These are phyloP conservation scores for Sweltsa coloradensis DNA, from an alignment of 1,140 invertebrate species.

Conservation along the genomic window DNA sequence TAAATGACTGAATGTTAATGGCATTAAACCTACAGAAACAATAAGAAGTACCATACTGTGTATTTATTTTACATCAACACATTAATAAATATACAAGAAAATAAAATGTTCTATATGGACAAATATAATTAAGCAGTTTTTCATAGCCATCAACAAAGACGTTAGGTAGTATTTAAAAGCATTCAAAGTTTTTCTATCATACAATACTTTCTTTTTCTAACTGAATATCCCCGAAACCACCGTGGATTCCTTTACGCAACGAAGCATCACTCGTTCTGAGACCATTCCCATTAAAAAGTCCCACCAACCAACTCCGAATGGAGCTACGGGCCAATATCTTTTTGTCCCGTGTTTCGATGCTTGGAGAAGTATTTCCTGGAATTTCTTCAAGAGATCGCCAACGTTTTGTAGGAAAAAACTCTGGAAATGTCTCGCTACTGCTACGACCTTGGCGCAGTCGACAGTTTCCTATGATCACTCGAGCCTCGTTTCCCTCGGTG, in stretches of 20 bases:
- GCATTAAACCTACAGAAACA: no score
- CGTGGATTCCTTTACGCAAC: conserved; percentile 36
- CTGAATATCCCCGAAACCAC: conserved; percentile 32
- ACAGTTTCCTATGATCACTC: not conserved
- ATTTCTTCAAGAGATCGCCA: conserved; percentile 60
- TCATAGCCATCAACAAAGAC: no score
- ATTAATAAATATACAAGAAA: no score
- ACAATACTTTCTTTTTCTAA: conserved; percentile 38
- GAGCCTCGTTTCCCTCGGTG: not conserved
- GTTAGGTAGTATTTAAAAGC: no score
- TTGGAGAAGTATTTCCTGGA: conserved; percentile 28
- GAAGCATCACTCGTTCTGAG: conserved; percentile 47
- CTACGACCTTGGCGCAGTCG: conserved; percentile 23
- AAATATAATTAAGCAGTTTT: no score
- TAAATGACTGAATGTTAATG: no score
- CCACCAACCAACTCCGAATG: conserved; percentile 52
- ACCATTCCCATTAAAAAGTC: conserved; percentile 50
- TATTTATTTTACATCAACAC: no score
- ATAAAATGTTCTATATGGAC: no score
- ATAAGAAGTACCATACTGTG: no score
- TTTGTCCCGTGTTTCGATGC: conserved; percentile 30
- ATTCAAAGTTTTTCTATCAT: no score
- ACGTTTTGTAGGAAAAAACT: conserved; percentile 44
- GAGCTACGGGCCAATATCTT: conserved; percentile 39
- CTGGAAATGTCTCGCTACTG: conserved; percentile 36